phyloP scores from a whole-genome alignment of 2,888 invertebrate genomes.

The Ophioninae sp. region DNA sequence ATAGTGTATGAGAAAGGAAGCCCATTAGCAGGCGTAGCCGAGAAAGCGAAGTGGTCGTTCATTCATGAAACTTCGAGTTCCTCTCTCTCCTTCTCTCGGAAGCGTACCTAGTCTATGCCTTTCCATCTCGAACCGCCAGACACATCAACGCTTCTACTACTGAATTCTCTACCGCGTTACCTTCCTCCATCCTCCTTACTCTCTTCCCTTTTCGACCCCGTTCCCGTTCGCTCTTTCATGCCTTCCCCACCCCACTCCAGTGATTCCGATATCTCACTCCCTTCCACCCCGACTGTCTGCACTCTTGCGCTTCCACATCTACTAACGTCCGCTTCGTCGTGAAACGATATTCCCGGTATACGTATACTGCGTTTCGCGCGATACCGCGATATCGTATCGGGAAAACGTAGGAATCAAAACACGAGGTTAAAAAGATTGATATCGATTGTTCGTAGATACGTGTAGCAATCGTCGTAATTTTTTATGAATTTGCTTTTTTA shows the following conservation, averaged over 20 bases:
- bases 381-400: too few species aligned
- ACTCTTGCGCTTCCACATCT: slow-evolving; percentile 49
- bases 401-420: too few species aligned
- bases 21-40: slow-evolving; percentile 75
- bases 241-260: slow-evolving; percentile 21
- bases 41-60: slow-evolving; percentile 72
- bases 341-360: slow-evolving; percentile 13
- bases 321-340: slow-evolving; percentile 16
- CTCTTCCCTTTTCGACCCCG: slow-evolving; percentile 18
- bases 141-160: slow-evolving; percentile 63
- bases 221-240: slow-evolving; percentile 20
- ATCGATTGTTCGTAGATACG: too few species aligned
- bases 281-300: slow-evolving; percentile 35
- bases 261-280: slow-evolving; percentile 57
- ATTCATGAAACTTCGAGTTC: slow-evolving; percentile 74
- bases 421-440: too few species aligned
- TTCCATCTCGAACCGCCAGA: slow-evolving; percentile 61
- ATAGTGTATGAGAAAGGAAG: slow-evolving; percentile 71
- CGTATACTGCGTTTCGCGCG: background rate
- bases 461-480: too few species aligned
- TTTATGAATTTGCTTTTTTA: too few species aligned
- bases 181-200: slow-evolving; percentile 14
- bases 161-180: slow-evolving; percentile 53
- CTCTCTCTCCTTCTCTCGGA: slow-evolving; percentile 33
- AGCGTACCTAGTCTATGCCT: slow-evolving; percentile 3